These are phyloP conservation scores for Diabrotica virgifera DNA, from an alignment of 1,140 invertebrate species.

Conservation along the genomic window DNA sequence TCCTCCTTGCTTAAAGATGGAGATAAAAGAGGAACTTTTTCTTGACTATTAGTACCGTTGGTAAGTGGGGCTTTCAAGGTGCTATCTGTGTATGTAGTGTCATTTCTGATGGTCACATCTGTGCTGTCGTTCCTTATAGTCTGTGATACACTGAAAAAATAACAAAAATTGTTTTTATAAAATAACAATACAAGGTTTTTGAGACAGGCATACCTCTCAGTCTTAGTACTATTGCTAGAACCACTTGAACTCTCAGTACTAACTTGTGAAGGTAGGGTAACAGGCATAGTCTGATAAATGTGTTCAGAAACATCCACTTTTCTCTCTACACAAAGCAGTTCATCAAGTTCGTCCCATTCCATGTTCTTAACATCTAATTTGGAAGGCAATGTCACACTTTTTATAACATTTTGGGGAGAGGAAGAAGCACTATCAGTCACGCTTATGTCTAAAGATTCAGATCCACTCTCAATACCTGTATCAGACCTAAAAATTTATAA, in stretches of 20 bases:
- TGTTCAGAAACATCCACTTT: conserved; percentile 63
- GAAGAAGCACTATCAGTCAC: conserved; percentile 29
- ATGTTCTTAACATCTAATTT: conserved; percentile 65
- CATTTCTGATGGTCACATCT: conserved; percentile 20
- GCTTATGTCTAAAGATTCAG: conserved; percentile 35
- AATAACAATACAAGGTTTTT: background rate
- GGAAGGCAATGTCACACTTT: conserved; percentile 62
- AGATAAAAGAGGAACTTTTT: conserved; percentile 31
- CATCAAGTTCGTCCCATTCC: conserved; percentile 70
- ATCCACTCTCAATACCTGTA: conserved; percentile 39
- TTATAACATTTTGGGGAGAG: conserved; percentile 42
- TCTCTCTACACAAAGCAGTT: conserved; percentile 67
- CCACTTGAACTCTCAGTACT: conserved; percentile 47
- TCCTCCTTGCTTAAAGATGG: conserved; percentile 33
- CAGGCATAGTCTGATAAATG: conserved; percentile 70
- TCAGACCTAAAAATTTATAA: conserved; percentile 4
- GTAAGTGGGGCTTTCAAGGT: conserved; percentile 18
- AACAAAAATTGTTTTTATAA: background rate
- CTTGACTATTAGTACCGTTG: conserved; percentile 28
- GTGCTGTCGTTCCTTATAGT: conserved; percentile 10
- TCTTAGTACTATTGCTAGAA: conserved; percentile 32
- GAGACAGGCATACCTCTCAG: conserved; percentile 24
- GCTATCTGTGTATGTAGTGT: background rate
- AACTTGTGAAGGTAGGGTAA: conserved; percentile 58
- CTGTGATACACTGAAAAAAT: too few species aligned